Percentiles rank a stretch among this genome's conserved stretches.
Conservation (phyloP, 2,797 vertebrate species). For the Loris lydekkerianus region DNA sequence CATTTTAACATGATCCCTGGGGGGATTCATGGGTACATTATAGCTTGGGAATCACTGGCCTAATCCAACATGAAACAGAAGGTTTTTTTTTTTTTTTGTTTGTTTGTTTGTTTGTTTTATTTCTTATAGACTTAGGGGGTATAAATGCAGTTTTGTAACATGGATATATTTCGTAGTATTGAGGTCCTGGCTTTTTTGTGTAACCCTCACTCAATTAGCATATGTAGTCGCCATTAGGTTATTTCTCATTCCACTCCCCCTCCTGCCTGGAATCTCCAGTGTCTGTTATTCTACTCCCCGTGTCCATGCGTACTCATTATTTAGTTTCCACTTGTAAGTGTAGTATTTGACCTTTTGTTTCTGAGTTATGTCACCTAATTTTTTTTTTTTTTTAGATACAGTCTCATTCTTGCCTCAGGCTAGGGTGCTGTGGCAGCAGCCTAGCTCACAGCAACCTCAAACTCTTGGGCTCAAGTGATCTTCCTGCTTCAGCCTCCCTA, state of each 20-base stretch:
- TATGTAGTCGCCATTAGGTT: neutral
- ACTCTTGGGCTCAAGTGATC: too few species aligned
- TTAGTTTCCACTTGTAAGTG: neutral
- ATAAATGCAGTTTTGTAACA: neutral
- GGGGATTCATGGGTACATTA: fast-evolving
- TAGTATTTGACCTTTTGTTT: neutral
- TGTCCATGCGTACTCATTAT: neutral
- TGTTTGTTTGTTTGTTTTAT: neutral
- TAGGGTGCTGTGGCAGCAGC: too few species aligned
- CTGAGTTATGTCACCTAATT: neutral
- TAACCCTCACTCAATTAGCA: neutral
- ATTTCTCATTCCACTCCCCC: neutral
- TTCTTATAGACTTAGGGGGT: neutral
- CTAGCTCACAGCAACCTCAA: too few species aligned
- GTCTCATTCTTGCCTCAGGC: too few species aligned
- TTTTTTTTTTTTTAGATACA: too few species aligned
- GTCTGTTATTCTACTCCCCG: neutral
- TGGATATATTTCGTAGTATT: neutral
- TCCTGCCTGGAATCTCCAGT: neutral
- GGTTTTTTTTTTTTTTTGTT: neutral
- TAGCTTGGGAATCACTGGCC: neutral
- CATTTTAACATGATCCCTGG: neutral
- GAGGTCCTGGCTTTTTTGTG: neutral
- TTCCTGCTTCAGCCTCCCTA: too few species aligned
- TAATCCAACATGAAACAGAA: neutral